Percentiles rank a stretch among this genome's conserved stretches.
Evolutionary conservation across 2,113 vertebrate species (phyloP).

Genomic region (Oenanthe oenanthe): DNA sequence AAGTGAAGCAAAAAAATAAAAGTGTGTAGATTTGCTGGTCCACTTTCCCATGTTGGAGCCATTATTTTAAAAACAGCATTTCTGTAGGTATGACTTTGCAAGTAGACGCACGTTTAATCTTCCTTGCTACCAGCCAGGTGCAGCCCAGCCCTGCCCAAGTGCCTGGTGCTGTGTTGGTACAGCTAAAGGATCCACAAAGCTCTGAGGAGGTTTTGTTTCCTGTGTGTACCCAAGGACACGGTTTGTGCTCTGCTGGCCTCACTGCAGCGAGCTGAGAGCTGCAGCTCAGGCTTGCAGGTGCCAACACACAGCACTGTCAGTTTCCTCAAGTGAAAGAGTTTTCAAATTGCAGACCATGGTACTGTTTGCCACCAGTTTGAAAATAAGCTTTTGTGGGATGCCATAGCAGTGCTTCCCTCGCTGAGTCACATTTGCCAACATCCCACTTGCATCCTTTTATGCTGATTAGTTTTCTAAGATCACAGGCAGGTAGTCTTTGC

Average conservation of each 20-base stretch:
- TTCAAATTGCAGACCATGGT: neutral
- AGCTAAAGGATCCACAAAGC: neutral
- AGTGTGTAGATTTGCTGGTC: neutral
- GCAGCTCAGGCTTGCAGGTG: neutral
- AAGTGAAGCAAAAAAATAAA: neutral
- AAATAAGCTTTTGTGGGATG: neutral
- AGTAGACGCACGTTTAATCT: neutral
- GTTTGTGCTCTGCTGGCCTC: neutral
- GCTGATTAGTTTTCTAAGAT: neutral
- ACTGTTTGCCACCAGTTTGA: neutral
- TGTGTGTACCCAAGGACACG: neutral
- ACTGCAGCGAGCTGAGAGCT: neutral
- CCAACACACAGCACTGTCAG: neutral
- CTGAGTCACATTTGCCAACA: neutral
- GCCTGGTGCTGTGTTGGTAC: accelerated
- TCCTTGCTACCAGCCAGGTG: neutral
- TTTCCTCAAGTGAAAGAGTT: neutral
- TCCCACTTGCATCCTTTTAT: neutral
- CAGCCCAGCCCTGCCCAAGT: neutral
- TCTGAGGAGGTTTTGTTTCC: neutral
- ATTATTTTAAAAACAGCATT: neutral
- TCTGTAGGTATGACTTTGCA: neutral
- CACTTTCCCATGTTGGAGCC: neutral
- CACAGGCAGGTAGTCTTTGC: neutral
- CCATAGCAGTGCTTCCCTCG: neutral